Base-by-base conservation (phyloP, 2,113 vertebrate genomes). In the Myocastor coypus region DNA sequence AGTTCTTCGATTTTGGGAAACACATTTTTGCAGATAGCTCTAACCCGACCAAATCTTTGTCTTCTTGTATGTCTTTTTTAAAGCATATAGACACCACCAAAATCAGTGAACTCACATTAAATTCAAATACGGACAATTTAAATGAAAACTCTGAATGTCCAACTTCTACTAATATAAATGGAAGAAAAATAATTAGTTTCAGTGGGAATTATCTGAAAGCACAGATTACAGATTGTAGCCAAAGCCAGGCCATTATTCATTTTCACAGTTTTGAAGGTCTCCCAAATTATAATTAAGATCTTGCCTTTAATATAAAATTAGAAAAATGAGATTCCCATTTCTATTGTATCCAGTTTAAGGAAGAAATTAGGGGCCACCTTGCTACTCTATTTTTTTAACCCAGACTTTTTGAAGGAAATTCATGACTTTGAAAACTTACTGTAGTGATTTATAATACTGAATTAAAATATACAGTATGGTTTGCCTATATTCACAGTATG, bases 161-260 rank as follows among this genome's bases (percentile, higher is more conserved):
- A 90, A 73, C 34, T 89, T 30, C 26, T 96, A 91, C 81, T 61
- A 94, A 87, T 37, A 92, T 69, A 93, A 88, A 83, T 22, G 92
- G 42, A 90, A 87, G n/a, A 80, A 91, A 94, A 71, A 78, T 92
- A 96, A 96, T 93, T 96, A 97, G 78, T 95, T 93, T 95, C 86
- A 87, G 26, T 91, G 94, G 88, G 88, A 97, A 80, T 96, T 95
- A 84, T 42, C 22, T 61, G 57, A 94, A 81, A 68, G 87, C 78
- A 66, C 55, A 92, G 52, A 91, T 82, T 83, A 34, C 34, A 91
- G 42, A 69, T 16, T 91, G 50, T 7, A 69, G n/a, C 83, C 81
- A 94, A 96, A 92, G 81, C 40, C 66, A 9, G 88, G 55, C 77
- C 37, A 12, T 94, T 94, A 95, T 57, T 94, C 82, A 89, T 95